phyloP scores from a whole-genome alignment of 2,113 vertebrate genomes.

The Poeciliopsis prolifica region DNA sequence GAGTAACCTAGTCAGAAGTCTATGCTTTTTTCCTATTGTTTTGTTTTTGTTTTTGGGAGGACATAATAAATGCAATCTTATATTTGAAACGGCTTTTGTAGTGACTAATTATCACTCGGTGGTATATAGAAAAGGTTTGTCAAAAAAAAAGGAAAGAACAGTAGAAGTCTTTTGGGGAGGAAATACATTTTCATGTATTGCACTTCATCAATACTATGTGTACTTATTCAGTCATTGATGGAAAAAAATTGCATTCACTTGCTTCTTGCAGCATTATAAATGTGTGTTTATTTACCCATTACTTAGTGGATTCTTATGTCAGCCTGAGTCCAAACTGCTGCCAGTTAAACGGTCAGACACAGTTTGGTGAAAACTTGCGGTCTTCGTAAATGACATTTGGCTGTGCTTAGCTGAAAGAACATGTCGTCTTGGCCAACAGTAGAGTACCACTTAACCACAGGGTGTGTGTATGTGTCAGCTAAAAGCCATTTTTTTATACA shows the following conservation, averaged over 20 bases:
- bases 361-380: conserved; percentile 56
- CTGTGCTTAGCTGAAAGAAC: conserved; percentile 53
- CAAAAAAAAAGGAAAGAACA: too few relatives aligned
- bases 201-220: not conserved
- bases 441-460: conserved; percentile 57
- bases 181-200: too few relatives aligned
- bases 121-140: too few relatives aligned
- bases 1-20: not conserved
- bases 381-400: conserved; percentile 65
- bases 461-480: conserved; percentile 22
- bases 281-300: too few relatives aligned
- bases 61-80: not conserved
- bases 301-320: not conserved
- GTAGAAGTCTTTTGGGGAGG: too few relatives aligned
- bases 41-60: too few relatives aligned
- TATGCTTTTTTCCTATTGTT: not conserved
- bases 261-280: too few relatives aligned
- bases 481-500: conserved; percentile 7
- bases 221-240: not conserved
- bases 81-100: not conserved
- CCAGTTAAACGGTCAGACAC: conserved; percentile 22
- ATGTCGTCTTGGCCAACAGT: conserved; percentile 56
- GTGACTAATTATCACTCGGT: too few relatives aligned
- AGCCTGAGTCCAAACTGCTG: conserved; percentile 23
- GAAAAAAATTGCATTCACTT: too few relatives aligned